Evolutionary conservation across 2,113 vertebrate species (phyloP), one percentile per base, ranked within the genome.

Genomic region (Oostethus manadensis): DNA sequence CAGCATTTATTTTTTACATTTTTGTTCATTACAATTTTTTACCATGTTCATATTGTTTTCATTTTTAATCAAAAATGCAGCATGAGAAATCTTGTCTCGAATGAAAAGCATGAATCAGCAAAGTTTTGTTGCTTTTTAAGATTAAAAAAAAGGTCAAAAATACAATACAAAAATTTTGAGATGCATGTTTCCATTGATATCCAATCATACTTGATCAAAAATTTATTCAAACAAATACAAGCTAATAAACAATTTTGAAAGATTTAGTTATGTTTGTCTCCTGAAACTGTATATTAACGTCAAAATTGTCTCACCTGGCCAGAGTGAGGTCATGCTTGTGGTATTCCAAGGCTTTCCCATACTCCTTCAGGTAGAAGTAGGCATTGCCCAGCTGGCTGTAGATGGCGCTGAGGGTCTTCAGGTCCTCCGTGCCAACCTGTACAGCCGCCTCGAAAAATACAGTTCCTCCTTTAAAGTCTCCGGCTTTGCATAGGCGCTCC

Each of bases 381-480:
- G 95, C 95, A 0, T 98, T 99, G 57, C 97, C 97, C 76, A 99
- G 89, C 81, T 99, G 97, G 83, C 97, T 99, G 87, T 99, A 99
- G 88, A 98, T 97, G 86, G 97, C 97, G 56, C 95, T 98, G 63
- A 99, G 92, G 0, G 97, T 99, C 88, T 97, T 95, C 74, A 98
- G 84, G 78, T 99, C 97, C 78, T 98, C 96, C 0, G 97, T 99
- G 46, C 97, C 97, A 43, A 98, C 94, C 73, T 98, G 94, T 50
- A 99, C 95, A 0, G 97, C 96, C 0, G 94, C 95, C 82, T 99
- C 97, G 0, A 99, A 99, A 88, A 97, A 98, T 0, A 92, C 91
- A 26, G 92, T 93, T 0, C 96, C 97, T 0, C 92, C 93, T 85
- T 93, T 93, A 82, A 98, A 99, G 84, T 99, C 94, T 0, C 95